Evolutionary conservation across 2,113 vertebrate genomes (phyloP).

Genomic region (Chloebia gouldiae): DNA sequence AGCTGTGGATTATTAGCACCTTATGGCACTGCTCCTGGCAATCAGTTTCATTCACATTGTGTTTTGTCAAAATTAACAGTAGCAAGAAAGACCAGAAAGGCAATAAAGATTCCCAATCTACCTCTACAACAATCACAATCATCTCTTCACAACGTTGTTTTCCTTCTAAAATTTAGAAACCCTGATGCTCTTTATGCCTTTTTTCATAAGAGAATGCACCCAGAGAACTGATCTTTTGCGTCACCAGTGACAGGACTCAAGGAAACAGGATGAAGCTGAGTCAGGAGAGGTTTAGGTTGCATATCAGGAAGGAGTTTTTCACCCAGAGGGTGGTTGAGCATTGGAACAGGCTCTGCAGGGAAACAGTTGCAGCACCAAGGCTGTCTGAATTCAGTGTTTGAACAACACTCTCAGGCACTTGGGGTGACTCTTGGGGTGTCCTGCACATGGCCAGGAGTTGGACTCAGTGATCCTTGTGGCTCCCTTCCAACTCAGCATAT

Average conservation of each 20-base stretch:
- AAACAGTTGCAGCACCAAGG: background rate
- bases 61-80: background rate
- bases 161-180: background rate
- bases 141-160: background rate
- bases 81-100: background rate
- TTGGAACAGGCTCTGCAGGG: background rate
- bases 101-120: background rate
- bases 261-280: background rate
- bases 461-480: background rate
- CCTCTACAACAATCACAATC: background rate
- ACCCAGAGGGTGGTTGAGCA: background rate
- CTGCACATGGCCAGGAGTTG: background rate
- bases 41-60: background rate
- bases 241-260: background rate
- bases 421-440: background rate
- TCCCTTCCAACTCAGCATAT: background rate
- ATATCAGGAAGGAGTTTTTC: background rate
- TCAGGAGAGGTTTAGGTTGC: background rate
- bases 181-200: background rate
- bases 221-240: background rate
- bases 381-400: background rate
- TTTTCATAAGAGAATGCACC: background rate
- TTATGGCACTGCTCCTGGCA: background rate
- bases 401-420: background rate
- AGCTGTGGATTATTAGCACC: background rate